phyloP scores from a whole-genome alignment of 2,888 invertebrate genomes.

The Slavum lentiscoides region DNA sequence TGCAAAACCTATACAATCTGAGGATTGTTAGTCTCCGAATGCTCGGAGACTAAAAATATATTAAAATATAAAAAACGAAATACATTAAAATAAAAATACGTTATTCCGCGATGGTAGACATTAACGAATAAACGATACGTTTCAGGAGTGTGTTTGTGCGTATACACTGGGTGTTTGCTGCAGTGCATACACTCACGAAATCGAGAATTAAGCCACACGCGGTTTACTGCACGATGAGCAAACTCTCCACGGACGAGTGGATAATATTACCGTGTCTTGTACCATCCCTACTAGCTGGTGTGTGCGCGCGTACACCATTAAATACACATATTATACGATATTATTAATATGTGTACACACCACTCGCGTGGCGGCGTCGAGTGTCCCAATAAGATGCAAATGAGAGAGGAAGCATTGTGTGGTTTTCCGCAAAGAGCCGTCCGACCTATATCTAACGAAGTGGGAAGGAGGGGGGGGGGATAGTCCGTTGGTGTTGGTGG shows the following conservation, averaged over 20 bases:
- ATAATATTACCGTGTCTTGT: not conserved
- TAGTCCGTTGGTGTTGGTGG: no score
- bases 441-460: conserved; percentile 24
- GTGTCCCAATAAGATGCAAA: conserved; percentile 48
- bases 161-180: not conserved
- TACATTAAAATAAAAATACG: no score
- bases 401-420: conserved; percentile 23
- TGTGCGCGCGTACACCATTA: no score
- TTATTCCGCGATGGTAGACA: no score
- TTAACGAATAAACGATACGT: conserved; percentile 27
- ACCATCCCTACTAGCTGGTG: not conserved
- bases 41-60: no score
- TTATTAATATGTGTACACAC: not conserved
- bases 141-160: not conserved
- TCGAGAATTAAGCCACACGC: conserved; percentile 21
- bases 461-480: not conserved
- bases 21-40: no score
- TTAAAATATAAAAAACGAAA: no score
- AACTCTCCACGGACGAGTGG: conserved; percentile 23
- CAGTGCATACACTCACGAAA: not conserved
- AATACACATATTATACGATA: not conserved
- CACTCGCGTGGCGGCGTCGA: not conserved
- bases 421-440: conserved; percentile 33
- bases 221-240: not conserved
- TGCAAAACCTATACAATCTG: no score